These are phyloP conservation scores for Danionella cerebrum DNA, from an alignment of 2,113 vertebrate species.

Conservation along the genomic window DNA sequence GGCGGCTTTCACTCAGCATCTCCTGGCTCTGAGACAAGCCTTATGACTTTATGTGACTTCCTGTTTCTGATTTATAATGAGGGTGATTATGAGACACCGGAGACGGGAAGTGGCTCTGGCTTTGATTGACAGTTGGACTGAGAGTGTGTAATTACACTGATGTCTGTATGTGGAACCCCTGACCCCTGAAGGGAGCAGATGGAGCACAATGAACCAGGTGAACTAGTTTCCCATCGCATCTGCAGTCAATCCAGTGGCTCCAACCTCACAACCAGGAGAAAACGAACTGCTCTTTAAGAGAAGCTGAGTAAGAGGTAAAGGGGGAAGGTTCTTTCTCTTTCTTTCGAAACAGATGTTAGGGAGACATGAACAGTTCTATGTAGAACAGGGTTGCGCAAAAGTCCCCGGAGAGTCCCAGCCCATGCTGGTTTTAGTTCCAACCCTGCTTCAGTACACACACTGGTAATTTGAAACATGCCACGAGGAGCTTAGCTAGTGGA, in stretches of 20 bases:
- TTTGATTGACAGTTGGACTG: slow-evolving; percentile 19
- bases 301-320: slow-evolving; percentile 8
- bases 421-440: too few species aligned
- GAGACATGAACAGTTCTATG: too few species aligned
- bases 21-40: slow-evolving; percentile 30
- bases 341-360: too few species aligned
- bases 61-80: slow-evolving; percentile 35
- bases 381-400: too few species aligned
- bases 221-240: slow-evolving; percentile 15
- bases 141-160: neutral
- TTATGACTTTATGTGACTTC: slow-evolving; percentile 33
- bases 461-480: too few species aligned
- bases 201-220: slow-evolving; percentile 11
- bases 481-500: too few species aligned
- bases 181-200: slow-evolving; percentile 6
- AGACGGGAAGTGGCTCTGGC: neutral
- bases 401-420: too few species aligned
- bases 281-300: slow-evolving; percentile 15
- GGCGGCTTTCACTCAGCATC: slow-evolving; percentile 29
- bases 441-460: too few species aligned
- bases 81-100: slow-evolving; percentile 29
- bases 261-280: slow-evolving; percentile 20
- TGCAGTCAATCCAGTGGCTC: slow-evolving; percentile 22
- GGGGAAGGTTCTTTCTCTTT: too few species aligned
- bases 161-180: slow-evolving; percentile 12